A percentile compares a stretch with the other conserved stretches of the same genome.
Conservation (phyloP, 2,113 vertebrate species). For the Phyllostomus discolor region DNA sequence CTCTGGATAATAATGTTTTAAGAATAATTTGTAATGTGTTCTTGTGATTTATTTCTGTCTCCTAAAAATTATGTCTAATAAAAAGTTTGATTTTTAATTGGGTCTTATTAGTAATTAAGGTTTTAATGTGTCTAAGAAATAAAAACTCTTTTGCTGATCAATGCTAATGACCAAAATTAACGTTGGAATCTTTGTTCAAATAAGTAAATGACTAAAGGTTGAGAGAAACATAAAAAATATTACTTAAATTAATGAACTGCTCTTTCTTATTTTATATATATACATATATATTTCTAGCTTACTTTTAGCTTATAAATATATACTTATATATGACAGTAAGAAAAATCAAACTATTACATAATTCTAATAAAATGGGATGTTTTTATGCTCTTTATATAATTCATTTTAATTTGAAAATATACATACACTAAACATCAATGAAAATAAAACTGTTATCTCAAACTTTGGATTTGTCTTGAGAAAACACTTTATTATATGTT, state of each 20-base stretch:
- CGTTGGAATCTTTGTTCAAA: background rate
- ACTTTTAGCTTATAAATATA: background rate
- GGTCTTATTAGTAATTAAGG: slow-evolving; percentile 4
- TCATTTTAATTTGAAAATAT: slow-evolving; percentile 3
- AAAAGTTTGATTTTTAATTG: background rate
- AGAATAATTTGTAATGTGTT: background rate
- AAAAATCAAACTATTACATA: background rate
- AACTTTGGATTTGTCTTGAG: slow-evolving; percentile 12
- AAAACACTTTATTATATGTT: background rate
- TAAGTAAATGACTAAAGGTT: background rate
- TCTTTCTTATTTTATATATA: background rate
- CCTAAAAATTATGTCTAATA: background rate
- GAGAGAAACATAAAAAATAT: background rate
- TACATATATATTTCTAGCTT: background rate
- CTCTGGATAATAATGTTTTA: background rate
- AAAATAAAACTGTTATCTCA: slow-evolving; percentile 10
- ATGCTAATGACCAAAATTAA: background rate
- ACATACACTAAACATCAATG: background rate
- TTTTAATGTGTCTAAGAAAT: slow-evolving; percentile 22
- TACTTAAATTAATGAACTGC: background rate
- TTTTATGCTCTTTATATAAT: background rate
- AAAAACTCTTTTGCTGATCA: background rate
- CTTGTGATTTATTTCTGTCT: background rate
- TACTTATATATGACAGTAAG: background rate
- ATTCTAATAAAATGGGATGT: background rate